Evolutionary conservation across 92 coral and sea anemone genomes (phyloP).

Genomic region (Epizoanthus scotinus): DNA sequence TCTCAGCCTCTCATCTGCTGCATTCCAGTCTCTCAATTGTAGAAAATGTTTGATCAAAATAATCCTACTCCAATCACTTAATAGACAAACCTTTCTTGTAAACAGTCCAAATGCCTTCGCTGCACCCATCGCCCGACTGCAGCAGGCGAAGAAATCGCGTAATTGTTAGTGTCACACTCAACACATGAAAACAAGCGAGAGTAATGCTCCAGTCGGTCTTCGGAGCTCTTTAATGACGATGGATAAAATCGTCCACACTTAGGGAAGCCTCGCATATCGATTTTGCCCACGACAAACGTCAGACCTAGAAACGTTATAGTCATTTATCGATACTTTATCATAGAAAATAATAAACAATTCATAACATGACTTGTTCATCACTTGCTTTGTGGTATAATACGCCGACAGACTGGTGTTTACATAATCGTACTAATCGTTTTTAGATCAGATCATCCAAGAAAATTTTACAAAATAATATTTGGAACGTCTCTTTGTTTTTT

Average conservation of each 20-base stretch:
- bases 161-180: conserved; percentile 62
- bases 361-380: too few species aligned
- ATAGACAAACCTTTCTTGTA: conserved; percentile 56
- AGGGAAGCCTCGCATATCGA: too few species aligned
- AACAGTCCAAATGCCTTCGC: conserved; percentile 63
- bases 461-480: too few species aligned
- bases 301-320: too few species aligned
- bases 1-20: background rate
- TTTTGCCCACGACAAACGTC: too few species aligned
- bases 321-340: too few species aligned
- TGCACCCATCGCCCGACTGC: conserved; percentile 54
- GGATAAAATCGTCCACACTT: conserved; percentile 67
- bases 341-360: too few species aligned
- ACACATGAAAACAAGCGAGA: conserved; percentile 60
- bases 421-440: too few species aligned
- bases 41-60: background rate
- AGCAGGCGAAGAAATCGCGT: conserved; percentile 60
- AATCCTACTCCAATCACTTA: background rate
- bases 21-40: background rate
- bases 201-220: conserved; percentile 56
- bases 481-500: too few species aligned
- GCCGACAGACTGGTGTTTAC: too few species aligned
- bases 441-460: too few species aligned
- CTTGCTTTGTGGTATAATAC: too few species aligned
- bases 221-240: conserved; percentile 53